Evolutionary conservation across 2,797 vertebrate genomes (phyloP).

Genomic region (Parauchenoglanis ngamensis): DNA sequence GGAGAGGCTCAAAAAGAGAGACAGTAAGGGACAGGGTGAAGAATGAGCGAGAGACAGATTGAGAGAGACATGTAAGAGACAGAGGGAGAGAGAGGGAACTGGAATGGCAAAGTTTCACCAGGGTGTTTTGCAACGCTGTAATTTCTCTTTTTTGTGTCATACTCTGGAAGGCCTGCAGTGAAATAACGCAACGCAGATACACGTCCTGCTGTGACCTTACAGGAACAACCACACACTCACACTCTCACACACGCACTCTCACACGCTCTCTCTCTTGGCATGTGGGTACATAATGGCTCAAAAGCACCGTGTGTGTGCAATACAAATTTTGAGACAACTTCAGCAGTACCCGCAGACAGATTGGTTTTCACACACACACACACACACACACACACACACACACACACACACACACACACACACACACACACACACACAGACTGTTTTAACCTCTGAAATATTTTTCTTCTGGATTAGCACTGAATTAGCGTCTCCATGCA

Average conservation of each 20-base stretch:
- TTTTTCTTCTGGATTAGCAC: not conserved
- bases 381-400: slow-evolving; percentile 3
- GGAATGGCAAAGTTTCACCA: not conserved
- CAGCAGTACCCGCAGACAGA: not conserved
- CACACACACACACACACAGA: not conserved
- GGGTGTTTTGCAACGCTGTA: slow-evolving; percentile 20
- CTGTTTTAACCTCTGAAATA: not conserved
- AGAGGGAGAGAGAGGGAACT: not conserved
- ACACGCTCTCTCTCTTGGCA: not conserved
- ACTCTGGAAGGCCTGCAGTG: not conserved
- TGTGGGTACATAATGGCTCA: not conserved
- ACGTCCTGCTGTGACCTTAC: slow-evolving; percentile 5
- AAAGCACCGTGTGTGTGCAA: not conserved
- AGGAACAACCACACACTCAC: not conserved
- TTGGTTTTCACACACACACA: not conserved
- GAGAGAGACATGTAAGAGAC: not conserved
- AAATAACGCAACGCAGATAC: slow-evolving; percentile 20
- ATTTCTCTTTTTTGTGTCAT: not conserved
- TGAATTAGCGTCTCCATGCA: not conserved
- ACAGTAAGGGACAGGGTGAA: not conserved
- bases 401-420: not conserved
- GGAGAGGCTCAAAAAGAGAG: not conserved
- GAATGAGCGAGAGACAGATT: not conserved
- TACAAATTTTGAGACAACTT: not conserved
- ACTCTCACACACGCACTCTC: not conserved